phyloP scores from a whole-genome alignment of 2,888 invertebrate species.

The Heteropelma amictum region DNA sequence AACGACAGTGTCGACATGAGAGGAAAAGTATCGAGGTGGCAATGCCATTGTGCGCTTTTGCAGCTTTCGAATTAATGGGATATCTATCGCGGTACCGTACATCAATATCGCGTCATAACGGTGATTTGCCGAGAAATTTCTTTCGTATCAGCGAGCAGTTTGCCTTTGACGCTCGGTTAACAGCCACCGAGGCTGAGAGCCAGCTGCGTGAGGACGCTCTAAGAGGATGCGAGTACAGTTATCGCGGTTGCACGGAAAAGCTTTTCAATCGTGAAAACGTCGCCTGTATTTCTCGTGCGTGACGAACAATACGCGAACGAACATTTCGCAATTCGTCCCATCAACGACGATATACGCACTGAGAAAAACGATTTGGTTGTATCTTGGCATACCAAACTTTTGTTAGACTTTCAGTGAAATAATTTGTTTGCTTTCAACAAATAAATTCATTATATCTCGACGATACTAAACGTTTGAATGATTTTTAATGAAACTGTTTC shows the following conservation, averaged over 20 bases:
- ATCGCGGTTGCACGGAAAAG: background rate
- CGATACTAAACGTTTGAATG: too few species aligned
- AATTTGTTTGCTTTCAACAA: too few species aligned
- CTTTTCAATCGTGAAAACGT: too few species aligned
- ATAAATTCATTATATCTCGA: too few species aligned
- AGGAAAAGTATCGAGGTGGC: constrained; percentile 29
- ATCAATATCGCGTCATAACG: background rate
- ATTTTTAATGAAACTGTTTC: too few species aligned
- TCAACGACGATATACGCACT: too few species aligned
- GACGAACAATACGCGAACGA: background rate
- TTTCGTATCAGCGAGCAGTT: background rate
- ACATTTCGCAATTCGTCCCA: too few species aligned
- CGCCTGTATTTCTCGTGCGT: too few species aligned
- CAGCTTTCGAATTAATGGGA: constrained; percentile 32
- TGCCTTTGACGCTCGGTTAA: background rate
- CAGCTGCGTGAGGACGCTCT: background rate
- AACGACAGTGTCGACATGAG: constrained; percentile 19
- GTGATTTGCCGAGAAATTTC: background rate
- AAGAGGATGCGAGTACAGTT: background rate
- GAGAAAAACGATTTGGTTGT: too few species aligned
- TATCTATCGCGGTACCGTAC: background rate
- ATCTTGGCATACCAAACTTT: too few species aligned
- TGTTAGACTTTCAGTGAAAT: too few species aligned
- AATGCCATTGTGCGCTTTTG: constrained; percentile 52
- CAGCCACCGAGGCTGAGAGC: background rate